These are phyloP conservation scores for Pangasius sanitwongsei DNA, from an alignment of 2,797 vertebrate genomes.

Conservation along the genomic window DNA sequence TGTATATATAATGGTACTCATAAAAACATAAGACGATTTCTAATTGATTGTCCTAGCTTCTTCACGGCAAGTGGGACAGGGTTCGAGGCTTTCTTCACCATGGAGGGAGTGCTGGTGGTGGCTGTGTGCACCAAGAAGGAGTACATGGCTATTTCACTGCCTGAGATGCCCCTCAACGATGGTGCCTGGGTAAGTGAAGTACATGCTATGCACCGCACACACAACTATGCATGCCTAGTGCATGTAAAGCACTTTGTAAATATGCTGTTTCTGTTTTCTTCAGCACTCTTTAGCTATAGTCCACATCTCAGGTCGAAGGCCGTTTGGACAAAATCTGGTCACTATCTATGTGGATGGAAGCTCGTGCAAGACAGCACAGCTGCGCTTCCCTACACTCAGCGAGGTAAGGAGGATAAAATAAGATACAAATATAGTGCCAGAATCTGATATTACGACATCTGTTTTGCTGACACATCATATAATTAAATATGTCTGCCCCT, in stretches of 20 bases:
- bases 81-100: conserved; percentile 94
- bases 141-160: conserved; percentile 89
- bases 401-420: conserved; percentile 78
- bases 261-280: background rate
- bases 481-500: background rate
- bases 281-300: conserved; percentile 91
- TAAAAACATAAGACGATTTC: background rate
- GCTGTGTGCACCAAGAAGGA: conserved; percentile 98
- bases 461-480: background rate
- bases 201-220: background rate
- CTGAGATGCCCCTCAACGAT: conserved; percentile 82
- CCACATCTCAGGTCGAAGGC: conserved; percentile 86
- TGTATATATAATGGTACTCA: background rate
- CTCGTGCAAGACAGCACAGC: conserved; percentile 78
- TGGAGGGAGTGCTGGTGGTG: conserved; percentile 88
- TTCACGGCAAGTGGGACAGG: conserved; percentile 91
- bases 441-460: background rate
- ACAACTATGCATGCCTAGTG: background rate
- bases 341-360: conserved; percentile 88
- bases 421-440: background rate
- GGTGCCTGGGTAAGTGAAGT: conserved; percentile 83
- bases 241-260: background rate
- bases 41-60: conserved; percentile 76
- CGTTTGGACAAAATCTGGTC: conserved; percentile 92
- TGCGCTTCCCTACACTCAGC: conserved; percentile 89